phyloP scores from a whole-genome alignment of 2,113 vertebrate species.

The Thalassoma bifasciatum region DNA sequence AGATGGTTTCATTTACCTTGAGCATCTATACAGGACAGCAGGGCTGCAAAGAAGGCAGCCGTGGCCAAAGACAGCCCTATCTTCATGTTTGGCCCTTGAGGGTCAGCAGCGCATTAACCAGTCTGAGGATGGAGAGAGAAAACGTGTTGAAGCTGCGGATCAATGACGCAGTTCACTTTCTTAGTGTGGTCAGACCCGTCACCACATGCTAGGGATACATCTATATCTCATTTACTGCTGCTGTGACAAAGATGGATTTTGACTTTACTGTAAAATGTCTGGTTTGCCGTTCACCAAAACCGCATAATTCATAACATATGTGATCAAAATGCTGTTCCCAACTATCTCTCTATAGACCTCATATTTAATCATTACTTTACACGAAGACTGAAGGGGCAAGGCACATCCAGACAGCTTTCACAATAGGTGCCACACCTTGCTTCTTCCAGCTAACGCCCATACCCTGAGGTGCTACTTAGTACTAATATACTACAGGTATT shows the following conservation, averaged over 20 bases:
- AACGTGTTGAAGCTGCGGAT: conserved; percentile 15
- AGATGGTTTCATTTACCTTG: conserved; percentile 89
- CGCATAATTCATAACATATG: neutral
- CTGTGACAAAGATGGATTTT: neutral
- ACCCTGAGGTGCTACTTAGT: conserved; percentile 25
- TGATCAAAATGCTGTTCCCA: neutral
- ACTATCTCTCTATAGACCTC: neutral
- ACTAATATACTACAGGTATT: conserved; percentile 7
- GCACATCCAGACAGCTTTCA: conserved; percentile 34
- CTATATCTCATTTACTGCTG: neutral
- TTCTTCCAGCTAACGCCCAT: conserved; percentile 35
- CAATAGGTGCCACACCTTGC: conserved; percentile 63
- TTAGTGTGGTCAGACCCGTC: neutral
- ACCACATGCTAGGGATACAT: neutral
- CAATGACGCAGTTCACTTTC: neutral
- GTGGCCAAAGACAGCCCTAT: conserved; percentile 87
- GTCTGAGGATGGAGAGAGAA: conserved; percentile 81
- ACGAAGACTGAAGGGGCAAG: conserved; percentile 7
- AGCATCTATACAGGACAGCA: conserved; percentile 90
- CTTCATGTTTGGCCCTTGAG: conserved; percentile 88
- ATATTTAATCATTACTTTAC: neutral
- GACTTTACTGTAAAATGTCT: neutral
- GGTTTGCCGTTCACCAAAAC: neutral
- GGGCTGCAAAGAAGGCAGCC: conserved; percentile 87
- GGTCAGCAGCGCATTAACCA: conserved; percentile 93